Percentiles rank a stretch among this genome's conserved stretches.
These are phyloP conservation scores for Resseliella maxima DNA, from an alignment of 2,888 invertebrate genomes.

Conservation along the genomic window DNA sequence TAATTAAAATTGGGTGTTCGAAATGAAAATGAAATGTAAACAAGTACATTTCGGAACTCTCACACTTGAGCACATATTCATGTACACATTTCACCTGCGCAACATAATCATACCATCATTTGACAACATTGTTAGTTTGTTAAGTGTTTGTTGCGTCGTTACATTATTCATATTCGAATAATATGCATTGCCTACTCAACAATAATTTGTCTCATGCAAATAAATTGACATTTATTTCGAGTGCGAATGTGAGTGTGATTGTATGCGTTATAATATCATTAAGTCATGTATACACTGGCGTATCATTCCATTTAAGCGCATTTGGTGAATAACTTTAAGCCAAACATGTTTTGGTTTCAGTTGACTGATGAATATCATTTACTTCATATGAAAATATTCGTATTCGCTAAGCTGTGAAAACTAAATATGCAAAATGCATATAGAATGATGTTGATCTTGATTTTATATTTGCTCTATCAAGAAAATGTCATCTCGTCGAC, in stretches of 20 bases:
- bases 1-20: slow-evolving; percentile 30
- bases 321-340: neutral
- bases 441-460: neutral
- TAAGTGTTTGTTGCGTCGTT: slow-evolving; percentile 7
- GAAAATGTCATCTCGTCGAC: neutral
- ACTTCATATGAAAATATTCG: neutral
- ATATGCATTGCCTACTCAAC: neutral
- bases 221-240: slow-evolving; percentile 1
- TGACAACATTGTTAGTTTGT: neutral
- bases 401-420: too few relatives aligned
- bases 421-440: too few relatives aligned
- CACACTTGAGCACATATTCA: neutral
- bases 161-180: neutral
- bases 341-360: neutral
- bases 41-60: neutral
- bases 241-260: too few relatives aligned
- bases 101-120: neutral
- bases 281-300: neutral
- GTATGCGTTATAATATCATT: neutral
- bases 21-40: slow-evolving; percentile 32
- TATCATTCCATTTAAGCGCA: neutral
- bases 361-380: neutral
- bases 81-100: neutral
- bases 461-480: neutral
- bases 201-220: neutral